A percentile compares a stretch with the other conserved stretches of the same genome.
phyloP scores from a whole-genome alignment of 2,113 vertebrate genomes.

The Elephas maximus region DNA sequence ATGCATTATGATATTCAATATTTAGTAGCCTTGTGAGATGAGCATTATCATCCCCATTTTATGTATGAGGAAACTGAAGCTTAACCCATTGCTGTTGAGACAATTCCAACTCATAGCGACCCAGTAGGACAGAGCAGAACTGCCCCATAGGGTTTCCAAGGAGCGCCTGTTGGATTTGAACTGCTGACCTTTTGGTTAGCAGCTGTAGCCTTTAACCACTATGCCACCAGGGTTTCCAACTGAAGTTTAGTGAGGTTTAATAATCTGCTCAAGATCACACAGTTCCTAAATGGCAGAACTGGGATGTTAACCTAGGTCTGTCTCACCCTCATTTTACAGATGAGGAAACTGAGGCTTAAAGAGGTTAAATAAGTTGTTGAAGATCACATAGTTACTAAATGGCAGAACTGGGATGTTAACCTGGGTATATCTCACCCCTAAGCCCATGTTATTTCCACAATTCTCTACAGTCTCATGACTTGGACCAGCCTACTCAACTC shows the following conservation, averaged over 20 bases:
- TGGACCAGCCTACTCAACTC: not conserved
- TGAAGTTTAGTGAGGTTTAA: not conserved
- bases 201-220: no score
- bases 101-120: no score
- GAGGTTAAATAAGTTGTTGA: not conserved
- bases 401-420: not conserved
- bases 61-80: no score
- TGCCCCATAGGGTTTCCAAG: no score
- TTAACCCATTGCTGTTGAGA: no score
- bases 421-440: not conserved
- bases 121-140: no score
- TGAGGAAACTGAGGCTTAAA: no score
- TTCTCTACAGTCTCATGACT: not conserved
- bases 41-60: not conserved
- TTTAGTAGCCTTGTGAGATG: not conserved
- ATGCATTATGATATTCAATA: slow-evolving; percentile 21
- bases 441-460: not conserved
- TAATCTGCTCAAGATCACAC: not conserved
- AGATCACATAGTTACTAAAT: slow-evolving; percentile 30
- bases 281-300: slow-evolving; percentile 1
- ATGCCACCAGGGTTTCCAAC: no score
- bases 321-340: not conserved
- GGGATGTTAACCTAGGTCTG: not conserved
- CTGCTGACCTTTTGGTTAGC: no score
- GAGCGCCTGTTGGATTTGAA: no score